phyloP scores from a whole-genome alignment of 2,888 invertebrate species.

The Pristionchus exspectatus region DNA sequence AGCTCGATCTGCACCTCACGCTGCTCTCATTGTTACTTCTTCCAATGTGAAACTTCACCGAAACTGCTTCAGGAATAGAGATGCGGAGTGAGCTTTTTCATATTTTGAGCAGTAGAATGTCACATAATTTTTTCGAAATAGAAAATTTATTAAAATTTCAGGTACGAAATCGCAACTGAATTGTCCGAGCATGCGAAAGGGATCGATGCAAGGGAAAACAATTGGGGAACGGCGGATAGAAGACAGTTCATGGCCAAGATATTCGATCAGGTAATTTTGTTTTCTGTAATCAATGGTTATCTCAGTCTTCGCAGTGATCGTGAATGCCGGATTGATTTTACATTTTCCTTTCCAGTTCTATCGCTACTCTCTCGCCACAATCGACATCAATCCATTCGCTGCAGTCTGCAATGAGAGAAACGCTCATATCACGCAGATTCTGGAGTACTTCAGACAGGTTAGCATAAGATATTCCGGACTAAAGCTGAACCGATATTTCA shows the following conservation, averaged over 20 bases:
- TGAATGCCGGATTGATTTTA: not conserved
- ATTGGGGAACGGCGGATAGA: conserved; percentile 85
- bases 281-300: not conserved
- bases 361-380: conserved; percentile 92
- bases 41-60: conserved; percentile 92
- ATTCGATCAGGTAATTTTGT: conserved; percentile 79
- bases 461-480: not conserved
- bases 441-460: conserved; percentile 71
- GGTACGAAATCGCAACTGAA: conserved; percentile 54
- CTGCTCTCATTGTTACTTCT: conserved; percentile 87
- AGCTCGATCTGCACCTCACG: conserved; percentile 93
- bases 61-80: conserved; percentile 89
- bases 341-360: conserved; percentile 80
- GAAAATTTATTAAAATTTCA: not conserved
- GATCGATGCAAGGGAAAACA: conserved; percentile 95
- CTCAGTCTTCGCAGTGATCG: no score
- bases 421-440: conserved; percentile 84
- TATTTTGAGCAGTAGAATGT: conserved; percentile 80
- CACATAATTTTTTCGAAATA: not conserved
- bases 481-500: conserved; percentile 83
- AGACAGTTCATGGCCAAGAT: conserved; percentile 79
- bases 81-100: conserved; percentile 88
- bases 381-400: conserved; percentile 92
- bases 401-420: conserved; percentile 92
- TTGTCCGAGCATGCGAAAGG: conserved; percentile 87